phyloP scores from a whole-genome alignment of 1,140 invertebrate species.

The Centruroides sculpturatus region DNA sequence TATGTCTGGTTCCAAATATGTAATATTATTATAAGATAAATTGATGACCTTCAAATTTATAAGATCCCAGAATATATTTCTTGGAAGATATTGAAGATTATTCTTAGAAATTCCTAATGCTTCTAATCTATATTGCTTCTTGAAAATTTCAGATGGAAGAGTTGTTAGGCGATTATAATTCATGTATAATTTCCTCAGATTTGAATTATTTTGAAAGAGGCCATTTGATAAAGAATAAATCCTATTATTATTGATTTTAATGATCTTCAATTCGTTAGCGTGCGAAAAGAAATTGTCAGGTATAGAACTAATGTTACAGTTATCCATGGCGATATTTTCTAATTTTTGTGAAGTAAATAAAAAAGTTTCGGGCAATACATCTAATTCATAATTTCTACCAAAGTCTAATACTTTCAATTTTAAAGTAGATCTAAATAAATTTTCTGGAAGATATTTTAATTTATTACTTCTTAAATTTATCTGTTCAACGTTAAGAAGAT shows the following conservation, averaged over 20 bases:
- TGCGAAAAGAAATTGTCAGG: constrained; percentile 1
- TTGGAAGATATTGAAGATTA: constrained; percentile 9
- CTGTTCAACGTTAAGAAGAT: constrained; percentile 9
- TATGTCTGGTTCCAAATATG: background rate
- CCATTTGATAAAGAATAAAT: constrained; percentile 1
- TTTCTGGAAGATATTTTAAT: constrained; percentile 11
- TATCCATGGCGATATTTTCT: constrained; percentile 8
- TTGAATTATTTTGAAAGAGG: constrained; percentile 18
- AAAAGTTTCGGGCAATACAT: constrained; percentile 12
- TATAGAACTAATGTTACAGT: constrained; percentile 14
- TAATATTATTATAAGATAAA: constrained; percentile 10
- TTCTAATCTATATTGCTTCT: constrained; percentile 8
- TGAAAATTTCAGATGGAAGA: constrained; percentile 50
- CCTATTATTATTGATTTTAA: constrained; percentile 3
- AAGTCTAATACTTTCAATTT: constrained; percentile 16
- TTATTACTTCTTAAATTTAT: constrained; percentile 14
- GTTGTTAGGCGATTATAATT: constrained; percentile 65
- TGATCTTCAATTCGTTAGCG: background rate
- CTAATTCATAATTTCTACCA: constrained; percentile 15
- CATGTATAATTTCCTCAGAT: constrained; percentile 52
- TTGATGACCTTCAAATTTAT: constrained; percentile 13
- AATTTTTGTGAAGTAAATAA: constrained; percentile 10
- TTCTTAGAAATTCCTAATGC: constrained; percentile 9
- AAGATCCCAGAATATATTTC: constrained; percentile 8
- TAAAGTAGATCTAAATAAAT: constrained; percentile 11